Percentiles rank a stretch among this genome's conserved stretches.
phyloP scores from a whole-genome alignment of 2,888 invertebrate species.

The Acleris literana region DNA sequence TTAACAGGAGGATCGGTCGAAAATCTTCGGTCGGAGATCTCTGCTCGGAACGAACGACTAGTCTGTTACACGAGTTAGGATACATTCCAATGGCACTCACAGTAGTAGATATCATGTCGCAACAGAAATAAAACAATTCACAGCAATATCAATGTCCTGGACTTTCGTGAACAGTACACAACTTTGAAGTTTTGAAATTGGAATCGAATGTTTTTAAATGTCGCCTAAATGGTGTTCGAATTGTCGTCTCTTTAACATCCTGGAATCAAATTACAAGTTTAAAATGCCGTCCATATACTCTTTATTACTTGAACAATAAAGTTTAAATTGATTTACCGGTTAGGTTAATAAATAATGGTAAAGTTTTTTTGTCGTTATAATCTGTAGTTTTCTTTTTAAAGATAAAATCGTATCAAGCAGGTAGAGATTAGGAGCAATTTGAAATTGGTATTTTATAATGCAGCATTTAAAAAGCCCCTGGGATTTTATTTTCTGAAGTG shows the following conservation, averaged over 20 bases:
- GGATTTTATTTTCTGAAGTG: no score
- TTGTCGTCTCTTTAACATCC: constrained; percentile 69
- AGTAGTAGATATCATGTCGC: no score
- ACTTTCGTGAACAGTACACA: constrained; percentile 55
- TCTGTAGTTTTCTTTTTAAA: constrained; percentile 33
- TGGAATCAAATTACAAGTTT: constrained; percentile 52
- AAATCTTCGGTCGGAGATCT: no score
- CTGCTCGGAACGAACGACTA: no score
- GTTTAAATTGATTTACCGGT: constrained; percentile 36
- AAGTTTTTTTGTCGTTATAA: constrained; percentile 27
- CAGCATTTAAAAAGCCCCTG: constrained; percentile 7
- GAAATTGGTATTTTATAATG: constrained; percentile 32
- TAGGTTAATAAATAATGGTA: background rate
- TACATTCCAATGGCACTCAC: no score
- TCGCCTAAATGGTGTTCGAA: constrained; percentile 63
- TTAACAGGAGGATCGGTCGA: no score
- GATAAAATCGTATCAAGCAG: constrained; percentile 38
- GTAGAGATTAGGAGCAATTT: constrained; percentile 35
- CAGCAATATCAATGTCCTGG: constrained; percentile 17
- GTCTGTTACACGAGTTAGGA: no score
- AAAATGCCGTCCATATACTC: background rate
- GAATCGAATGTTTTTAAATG: constrained; percentile 78
- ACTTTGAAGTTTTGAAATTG: constrained; percentile 65
- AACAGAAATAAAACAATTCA: no score
- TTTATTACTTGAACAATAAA: constrained; percentile 32